Conservation (phyloP, 2,797 vertebrate species). For the Anguilla obscura region DNA sequence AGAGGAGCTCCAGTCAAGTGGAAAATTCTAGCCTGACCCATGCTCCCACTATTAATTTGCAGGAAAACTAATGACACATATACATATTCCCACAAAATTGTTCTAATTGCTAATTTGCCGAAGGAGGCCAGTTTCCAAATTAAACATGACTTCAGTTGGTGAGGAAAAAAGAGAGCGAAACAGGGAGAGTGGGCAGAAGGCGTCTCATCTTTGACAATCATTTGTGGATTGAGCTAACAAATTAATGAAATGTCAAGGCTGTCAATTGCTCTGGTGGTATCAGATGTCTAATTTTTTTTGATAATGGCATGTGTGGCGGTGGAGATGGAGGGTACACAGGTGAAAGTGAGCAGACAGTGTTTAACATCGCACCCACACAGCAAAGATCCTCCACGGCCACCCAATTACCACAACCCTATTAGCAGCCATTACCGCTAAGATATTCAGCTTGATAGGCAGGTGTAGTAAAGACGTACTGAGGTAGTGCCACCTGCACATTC, state of each 20-base stretch:
- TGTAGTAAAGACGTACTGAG: conserved; percentile 56
- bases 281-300: conserved; percentile 67
- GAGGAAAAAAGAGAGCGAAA: conserved; percentile 58
- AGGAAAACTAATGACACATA: conserved; percentile 98
- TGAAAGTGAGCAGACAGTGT: conserved; percentile 56
- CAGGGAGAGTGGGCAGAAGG: conserved; percentile 58
- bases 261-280: conserved; percentile 68
- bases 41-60: conserved; percentile 94
- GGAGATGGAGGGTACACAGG: conserved; percentile 44
- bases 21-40: conserved; percentile 90
- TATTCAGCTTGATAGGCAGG: conserved; percentile 51
- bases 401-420: conserved; percentile 57
- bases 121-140: conserved; percentile 90
- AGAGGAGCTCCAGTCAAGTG: conserved; percentile 86
- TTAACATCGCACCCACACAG: conserved; percentile 51
- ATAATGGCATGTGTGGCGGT: conserved; percentile 57
- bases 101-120: conserved; percentile 99
- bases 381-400: conserved; percentile 45
- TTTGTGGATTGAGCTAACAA: conserved; percentile 74
- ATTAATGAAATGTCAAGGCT: conserved; percentile 80
- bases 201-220: conserved; percentile 62
- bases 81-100: conserved; percentile 97
- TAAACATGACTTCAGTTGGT: conserved; percentile 73
- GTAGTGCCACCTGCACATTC: conserved; percentile 40
- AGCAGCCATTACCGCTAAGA: conserved; percentile 55